Base-by-base conservation (phyloP, 2,888 invertebrate genomes). In the Hypercompe scribonia region DNA sequence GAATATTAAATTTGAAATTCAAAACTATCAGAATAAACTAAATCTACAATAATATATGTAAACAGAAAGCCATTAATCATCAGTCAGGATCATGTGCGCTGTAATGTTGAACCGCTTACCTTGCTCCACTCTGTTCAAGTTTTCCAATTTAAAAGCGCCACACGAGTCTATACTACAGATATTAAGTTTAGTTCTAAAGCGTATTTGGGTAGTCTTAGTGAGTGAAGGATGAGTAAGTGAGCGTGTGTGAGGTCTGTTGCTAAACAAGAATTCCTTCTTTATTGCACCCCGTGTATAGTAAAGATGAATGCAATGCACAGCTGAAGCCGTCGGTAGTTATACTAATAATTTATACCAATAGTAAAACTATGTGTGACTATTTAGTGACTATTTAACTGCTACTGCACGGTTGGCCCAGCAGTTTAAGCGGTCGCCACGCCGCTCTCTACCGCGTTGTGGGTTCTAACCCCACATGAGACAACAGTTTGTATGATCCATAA, bases 101-200 rank as follows among this genome's bases (percentile, higher is more conserved):
- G 68, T 67, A 31, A 65, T n/a, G 31, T 39, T 54, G 50, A 31
- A 65, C 42, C 71, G 69, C 76, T 69, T 73, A 68, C 10, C 18
- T 31, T n/a, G 65, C 33, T 36, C 65, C 54, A 8, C n/a, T 31
- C 58, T 15, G 36, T 50, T 24, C 46, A 80, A 82, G 75, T 78
- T 82, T 80, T 75, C 75, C 73, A 77, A 80, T 82, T 78, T 78
- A 75, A 66, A 78, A 75, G 63, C 70, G 58, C 68, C 65, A 66
- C 65, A 68, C 71, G 18, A 18, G 46, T 42, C 34, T n/a, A 28
- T 65, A 64, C 63, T 64, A 58, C 39, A 73, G 68, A 75, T 76
- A 75, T 80, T 74, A 71, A 73, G 63, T 75, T 76, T 68, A 58
- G 69, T 65, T 75, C 24, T 69, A 50, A 69, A 69, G 42, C 63